A percentile compares a stretch with the other conserved stretches of the same genome.
phyloP scores from a whole-genome alignment of 2,113 vertebrate species.

The Marmota flaviventris region DNA sequence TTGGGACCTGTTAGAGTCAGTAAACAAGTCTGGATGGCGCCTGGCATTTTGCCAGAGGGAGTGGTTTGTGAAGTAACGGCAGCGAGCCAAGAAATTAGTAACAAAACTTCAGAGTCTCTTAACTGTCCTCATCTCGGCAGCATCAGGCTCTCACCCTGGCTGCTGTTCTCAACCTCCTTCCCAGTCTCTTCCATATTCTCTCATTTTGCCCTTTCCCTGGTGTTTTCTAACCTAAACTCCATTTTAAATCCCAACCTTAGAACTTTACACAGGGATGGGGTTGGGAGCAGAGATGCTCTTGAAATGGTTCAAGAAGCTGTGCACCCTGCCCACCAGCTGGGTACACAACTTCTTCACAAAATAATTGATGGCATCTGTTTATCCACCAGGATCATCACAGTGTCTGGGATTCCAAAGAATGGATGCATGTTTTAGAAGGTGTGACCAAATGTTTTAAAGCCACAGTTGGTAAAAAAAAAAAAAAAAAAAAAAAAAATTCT shows the following conservation, averaged over 20 bases:
- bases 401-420: conserved; percentile 91
- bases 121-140: background rate
- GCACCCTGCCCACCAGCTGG: background rate
- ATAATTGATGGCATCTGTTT: conserved; percentile 92
- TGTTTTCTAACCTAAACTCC: background rate
- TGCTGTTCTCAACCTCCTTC: background rate
- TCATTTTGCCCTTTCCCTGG: background rate
- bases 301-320: too few relatives aligned
- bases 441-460: conserved; percentile 86
- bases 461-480: conserved; percentile 82
- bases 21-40: too few relatives aligned
- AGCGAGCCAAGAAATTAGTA: background rate
- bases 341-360: conserved; percentile 92
- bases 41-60: too few relatives aligned
- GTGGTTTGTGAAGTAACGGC: too few relatives aligned
- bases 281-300: background rate
- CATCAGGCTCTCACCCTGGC: too few relatives aligned
- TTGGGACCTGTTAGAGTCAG: background rate
- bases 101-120: background rate
- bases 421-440: conserved; percentile 89
- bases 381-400: conserved; percentile 89
- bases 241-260: background rate
- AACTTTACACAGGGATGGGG: background rate
- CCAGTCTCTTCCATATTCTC: background rate
- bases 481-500: conserved; percentile 80